A percentile compares a stretch with the other conserved stretches of the same genome.
Conservation (phyloP, 2,797 vertebrate genomes). For the Amblyopsis hoosieri region DNA sequence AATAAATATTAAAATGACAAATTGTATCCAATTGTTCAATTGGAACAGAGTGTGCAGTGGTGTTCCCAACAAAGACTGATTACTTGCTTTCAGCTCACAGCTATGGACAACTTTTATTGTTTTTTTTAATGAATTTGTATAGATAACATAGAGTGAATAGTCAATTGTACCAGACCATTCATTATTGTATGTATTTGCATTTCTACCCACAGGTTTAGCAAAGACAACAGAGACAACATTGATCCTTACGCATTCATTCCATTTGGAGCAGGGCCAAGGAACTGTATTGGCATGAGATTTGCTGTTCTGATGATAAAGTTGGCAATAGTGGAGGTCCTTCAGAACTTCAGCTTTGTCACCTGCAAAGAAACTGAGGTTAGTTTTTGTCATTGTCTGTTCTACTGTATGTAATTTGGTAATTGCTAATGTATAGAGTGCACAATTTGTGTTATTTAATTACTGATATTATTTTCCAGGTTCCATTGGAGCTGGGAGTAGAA, state of each 20-base stretch:
- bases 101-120: too few species aligned
- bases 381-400: neutral
- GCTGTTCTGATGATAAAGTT: slow-evolving; percentile 81
- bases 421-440: neutral
- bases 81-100: too few species aligned
- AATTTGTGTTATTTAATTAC: neutral
- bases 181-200: neutral
- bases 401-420: neutral
- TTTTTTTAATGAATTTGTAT: too few species aligned
- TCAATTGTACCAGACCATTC: too few species aligned
- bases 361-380: slow-evolving; percentile 85
- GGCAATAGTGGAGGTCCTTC: slow-evolving; percentile 71
- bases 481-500: slow-evolving; percentile 50
- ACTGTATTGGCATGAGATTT: slow-evolving; percentile 88
- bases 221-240: slow-evolving; percentile 78
- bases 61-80: too few species aligned
- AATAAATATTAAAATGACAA: too few species aligned
- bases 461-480: slow-evolving; percentile 53
- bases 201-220: slow-evolving; percentile 77
- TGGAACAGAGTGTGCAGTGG: too few species aligned
- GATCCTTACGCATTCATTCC: slow-evolving; percentile 80
- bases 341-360: slow-evolving; percentile 79
- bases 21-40: too few species aligned
- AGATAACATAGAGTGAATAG: too few species aligned
- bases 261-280: slow-evolving; percentile 88